Conservation (phyloP, 2,888 invertebrate genomes). For the Tachina lurida region DNA sequence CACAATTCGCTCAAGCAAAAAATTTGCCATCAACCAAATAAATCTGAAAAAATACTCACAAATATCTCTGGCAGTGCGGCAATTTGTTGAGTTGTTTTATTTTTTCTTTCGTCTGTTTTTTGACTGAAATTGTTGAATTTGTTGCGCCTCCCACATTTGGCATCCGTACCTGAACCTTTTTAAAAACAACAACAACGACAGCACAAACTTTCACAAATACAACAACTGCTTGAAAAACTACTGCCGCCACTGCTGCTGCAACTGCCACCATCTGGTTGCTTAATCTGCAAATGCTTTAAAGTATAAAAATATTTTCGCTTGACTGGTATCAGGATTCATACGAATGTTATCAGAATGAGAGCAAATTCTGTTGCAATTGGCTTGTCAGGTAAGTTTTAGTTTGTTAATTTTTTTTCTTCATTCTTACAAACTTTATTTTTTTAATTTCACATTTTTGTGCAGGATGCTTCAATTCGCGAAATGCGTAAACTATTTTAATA, state of each 20-base stretch:
- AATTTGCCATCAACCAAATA: slow-evolving; percentile 44
- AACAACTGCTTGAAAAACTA: slow-evolving; percentile 16
- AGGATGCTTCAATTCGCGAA: neutral
- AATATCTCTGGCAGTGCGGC: slow-evolving; percentile 46
- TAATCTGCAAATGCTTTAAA: slow-evolving; percentile 67
- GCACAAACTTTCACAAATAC: neutral
- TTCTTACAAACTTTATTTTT: neutral
- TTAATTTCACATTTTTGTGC: neutral
- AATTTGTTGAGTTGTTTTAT: slow-evolving; percentile 31
- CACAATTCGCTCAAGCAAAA: slow-evolving; percentile 46
- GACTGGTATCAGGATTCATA: slow-evolving; percentile 74
- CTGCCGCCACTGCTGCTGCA: slow-evolving; percentile 15
- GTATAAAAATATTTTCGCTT: slow-evolving; percentile 73
- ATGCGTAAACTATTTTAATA: neutral
- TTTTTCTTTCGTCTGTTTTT: slow-evolving; percentile 38
- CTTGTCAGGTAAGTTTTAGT: slow-evolving; percentile 74
- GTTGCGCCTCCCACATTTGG: slow-evolving; percentile 48
- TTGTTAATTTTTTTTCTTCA: neutral
- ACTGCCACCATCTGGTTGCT: slow-evolving; percentile 37
- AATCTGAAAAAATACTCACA: slow-evolving; percentile 32
- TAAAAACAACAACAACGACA: slow-evolving; percentile 19
- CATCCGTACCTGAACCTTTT: slow-evolving; percentile 61
- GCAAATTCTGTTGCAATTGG: slow-evolving; percentile 77
- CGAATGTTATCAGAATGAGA: slow-evolving; percentile 79
- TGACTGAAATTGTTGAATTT: slow-evolving; percentile 60